Percentiles rank a stretch among this genome's conserved stretches.
phyloP scores from a whole-genome alignment of 2,113 vertebrate genomes.

The Willisornis vidua region DNA sequence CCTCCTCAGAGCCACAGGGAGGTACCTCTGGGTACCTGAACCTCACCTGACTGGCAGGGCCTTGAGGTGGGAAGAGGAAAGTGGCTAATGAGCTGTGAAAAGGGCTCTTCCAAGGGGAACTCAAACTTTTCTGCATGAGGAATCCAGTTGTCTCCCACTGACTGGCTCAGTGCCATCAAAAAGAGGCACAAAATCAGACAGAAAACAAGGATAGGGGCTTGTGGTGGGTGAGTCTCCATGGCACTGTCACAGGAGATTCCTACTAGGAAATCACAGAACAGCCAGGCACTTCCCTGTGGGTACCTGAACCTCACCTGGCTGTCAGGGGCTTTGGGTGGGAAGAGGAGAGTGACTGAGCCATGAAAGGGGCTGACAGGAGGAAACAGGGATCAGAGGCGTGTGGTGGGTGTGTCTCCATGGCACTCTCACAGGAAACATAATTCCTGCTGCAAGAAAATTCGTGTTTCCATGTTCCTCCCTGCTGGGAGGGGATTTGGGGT shows the following conservation, averaged over 20 bases:
- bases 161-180: conserved; percentile 14
- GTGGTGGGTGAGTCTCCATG: not conserved
- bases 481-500: not conserved
- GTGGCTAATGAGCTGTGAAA: not conserved
- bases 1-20: not conserved
- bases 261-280: not conserved
- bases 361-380: not conserved
- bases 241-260: not conserved
- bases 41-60: not conserved
- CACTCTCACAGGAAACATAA: not conserved
- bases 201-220: not conserved
- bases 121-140: not conserved
- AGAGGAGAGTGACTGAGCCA: not conserved
- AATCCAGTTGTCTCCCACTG: conserved; percentile 27
- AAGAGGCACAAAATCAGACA: not conserved
- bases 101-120: not conserved
- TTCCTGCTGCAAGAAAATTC: not conserved
- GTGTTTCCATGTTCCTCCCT: not conserved
- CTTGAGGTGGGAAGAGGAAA: not conserved
- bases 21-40: not conserved
- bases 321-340: not conserved
- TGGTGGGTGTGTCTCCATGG: not conserved
- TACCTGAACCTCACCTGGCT: not conserved
- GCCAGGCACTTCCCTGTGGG: not conserved
- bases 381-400: not conserved